Conservation (phyloP, 1,140 invertebrate genomes). For the Cherax destructor region DNA sequence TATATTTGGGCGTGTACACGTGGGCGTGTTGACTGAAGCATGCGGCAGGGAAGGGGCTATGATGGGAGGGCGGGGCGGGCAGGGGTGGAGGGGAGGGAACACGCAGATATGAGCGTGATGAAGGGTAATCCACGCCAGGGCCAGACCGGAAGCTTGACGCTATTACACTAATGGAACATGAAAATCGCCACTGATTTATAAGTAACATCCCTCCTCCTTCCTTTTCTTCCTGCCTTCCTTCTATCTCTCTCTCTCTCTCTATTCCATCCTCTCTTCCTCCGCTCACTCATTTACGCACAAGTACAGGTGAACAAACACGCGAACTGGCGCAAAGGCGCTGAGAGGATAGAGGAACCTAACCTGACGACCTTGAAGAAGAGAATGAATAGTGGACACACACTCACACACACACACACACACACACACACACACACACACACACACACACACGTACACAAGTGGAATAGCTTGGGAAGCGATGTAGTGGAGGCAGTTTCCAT, state of each 20-base stretch:
- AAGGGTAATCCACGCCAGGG: background rate
- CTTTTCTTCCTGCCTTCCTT: background rate
- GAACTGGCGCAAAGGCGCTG: too few species aligned
- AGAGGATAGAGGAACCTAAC: too few species aligned
- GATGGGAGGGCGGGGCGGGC: background rate
- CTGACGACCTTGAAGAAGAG: too few species aligned
- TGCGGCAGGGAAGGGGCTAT: background rate
- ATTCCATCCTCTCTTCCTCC: too few species aligned
- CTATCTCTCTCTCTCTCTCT: too few species aligned
- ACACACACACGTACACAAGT: background rate
- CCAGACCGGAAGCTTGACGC: constrained; percentile 28
- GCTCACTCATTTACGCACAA: background rate
- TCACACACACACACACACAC: constrained; percentile 7
- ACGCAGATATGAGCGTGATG: constrained; percentile 36
- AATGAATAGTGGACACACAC: too few species aligned
- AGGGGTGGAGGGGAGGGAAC: background rate
- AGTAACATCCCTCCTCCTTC: constrained; percentile 22
- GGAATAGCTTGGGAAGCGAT: too few species aligned
- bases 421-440: constrained; percentile 7
- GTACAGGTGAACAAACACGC: background rate
- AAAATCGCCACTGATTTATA: constrained; percentile 42
- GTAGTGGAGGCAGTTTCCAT: too few species aligned
- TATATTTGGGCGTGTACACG: too few species aligned
- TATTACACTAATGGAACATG: constrained; percentile 45
- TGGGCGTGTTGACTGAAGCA: background rate